phyloP scores from a whole-genome alignment of 2,113 vertebrate species.

The Hiodon alosoides region DNA sequence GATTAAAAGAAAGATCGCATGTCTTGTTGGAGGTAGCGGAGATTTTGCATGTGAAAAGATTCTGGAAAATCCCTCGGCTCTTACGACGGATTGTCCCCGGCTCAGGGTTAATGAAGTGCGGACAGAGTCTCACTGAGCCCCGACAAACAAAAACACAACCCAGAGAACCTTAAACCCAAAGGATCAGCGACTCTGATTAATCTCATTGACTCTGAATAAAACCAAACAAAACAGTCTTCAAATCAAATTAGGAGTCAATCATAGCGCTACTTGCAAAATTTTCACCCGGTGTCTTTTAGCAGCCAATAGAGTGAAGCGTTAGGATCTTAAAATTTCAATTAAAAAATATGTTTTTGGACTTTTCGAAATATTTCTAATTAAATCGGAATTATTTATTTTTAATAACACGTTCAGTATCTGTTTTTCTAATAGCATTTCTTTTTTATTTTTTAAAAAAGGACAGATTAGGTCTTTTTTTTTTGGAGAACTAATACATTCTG shows the following conservation, averaged over 20 bases:
- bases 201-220: slow-evolving; percentile 92
- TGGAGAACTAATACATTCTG: too few relatives aligned
- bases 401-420: too few relatives aligned
- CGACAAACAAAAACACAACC: slow-evolving; percentile 84
- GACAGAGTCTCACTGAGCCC: slow-evolving; percentile 85
- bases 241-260: slow-evolving; percentile 97
- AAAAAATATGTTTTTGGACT: neutral
- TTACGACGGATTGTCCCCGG: slow-evolving; percentile 73
- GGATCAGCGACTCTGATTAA: slow-evolving; percentile 98
- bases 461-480: too few relatives aligned
- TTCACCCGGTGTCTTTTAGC: slow-evolving; percentile 20
- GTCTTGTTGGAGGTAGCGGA: slow-evolving; percentile 58
- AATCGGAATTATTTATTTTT: too few relatives aligned
- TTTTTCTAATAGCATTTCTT: too few relatives aligned
- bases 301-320: slow-evolving; percentile 3
- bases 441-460: too few relatives aligned
- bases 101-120: slow-evolving; percentile 99
- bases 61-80: slow-evolving; percentile 77
- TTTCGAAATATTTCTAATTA: too few relatives aligned
- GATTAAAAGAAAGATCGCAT: slow-evolving; percentile 55
- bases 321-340: neutral
- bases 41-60: slow-evolving; percentile 89
- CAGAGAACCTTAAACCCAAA: slow-evolving; percentile 83
- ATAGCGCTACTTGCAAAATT: slow-evolving; percentile 75
- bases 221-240: slow-evolving; percentile 86